These are phyloP conservation scores for Oscheius sp. DNA, from an alignment of 2,888 invertebrate species.

Conservation along the genomic window DNA sequence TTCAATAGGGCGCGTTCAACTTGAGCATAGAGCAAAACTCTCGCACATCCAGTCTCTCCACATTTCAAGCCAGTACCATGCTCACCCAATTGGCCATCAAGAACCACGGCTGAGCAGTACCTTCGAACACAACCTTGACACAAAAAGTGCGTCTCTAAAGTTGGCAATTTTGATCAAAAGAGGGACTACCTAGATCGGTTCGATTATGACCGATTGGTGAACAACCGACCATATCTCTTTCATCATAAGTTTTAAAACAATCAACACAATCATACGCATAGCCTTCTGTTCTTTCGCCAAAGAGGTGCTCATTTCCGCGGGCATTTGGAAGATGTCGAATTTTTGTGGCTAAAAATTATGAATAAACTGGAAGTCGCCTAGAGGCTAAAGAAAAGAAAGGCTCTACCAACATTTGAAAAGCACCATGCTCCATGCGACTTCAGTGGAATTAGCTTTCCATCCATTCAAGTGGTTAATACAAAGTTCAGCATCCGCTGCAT, in stretches of 20 bases:
- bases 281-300: background rate
- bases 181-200: too few relatives aligned
- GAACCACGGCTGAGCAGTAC: too few relatives aligned
- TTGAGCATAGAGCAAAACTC: too few relatives aligned
- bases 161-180: too few relatives aligned
- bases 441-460: background rate
- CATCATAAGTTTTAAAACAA: conserved; percentile 19
- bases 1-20: too few relatives aligned
- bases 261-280: conserved; percentile 15
- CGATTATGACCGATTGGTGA: background rate
- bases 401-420: conserved; percentile 8
- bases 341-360: conserved; percentile 11
- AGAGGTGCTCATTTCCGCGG: conserved; percentile 11
- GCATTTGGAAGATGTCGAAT: conserved; percentile 12
- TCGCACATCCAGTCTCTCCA: too few relatives aligned
- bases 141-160: too few relatives aligned
- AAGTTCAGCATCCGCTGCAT: background rate
- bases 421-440: background rate
- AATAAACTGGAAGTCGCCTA: too few relatives aligned
- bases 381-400: background rate
- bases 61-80: too few relatives aligned
- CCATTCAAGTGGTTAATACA: conserved; percentile 12
- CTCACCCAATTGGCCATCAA: too few relatives aligned
- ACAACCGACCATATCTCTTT: conserved; percentile 22
- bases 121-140: too few relatives aligned